Evolutionary conservation across 2,113 vertebrate species (phyloP).

Genomic region (Leucosticte australis): DNA sequence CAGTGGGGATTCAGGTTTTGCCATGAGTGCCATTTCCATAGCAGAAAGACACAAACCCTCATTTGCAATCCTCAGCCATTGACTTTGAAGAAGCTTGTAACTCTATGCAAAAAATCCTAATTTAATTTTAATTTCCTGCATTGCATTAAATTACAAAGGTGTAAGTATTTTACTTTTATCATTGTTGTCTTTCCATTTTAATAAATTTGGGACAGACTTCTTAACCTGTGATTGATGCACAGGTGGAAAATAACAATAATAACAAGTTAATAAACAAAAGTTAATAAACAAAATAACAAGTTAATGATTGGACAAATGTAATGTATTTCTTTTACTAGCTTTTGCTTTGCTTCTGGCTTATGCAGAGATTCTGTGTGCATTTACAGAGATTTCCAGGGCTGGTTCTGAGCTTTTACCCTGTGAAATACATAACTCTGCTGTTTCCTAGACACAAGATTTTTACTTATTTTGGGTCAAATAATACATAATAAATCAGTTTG

Average conservation of each 20-base stretch:
- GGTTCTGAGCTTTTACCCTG: not conserved
- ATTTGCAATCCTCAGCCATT: not conserved
- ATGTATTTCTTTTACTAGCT: not conserved
- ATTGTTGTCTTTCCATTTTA: not conserved
- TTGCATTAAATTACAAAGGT: not conserved
- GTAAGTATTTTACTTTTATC: not conserved
- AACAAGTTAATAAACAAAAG: too few species aligned
- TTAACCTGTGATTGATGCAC: not conserved
- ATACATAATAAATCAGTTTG: not conserved
- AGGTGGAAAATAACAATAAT: not conserved
- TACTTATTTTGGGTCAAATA: not conserved
- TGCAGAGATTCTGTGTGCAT: not conserved
- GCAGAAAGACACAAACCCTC: not conserved
- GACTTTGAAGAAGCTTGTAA: not conserved
- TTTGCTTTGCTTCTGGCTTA: not conserved
- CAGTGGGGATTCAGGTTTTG: not conserved
- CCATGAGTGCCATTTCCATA: not conserved
- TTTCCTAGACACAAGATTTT: not conserved
- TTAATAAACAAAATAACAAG: not conserved
- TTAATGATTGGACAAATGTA: not conserved
- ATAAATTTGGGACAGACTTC: not conserved
- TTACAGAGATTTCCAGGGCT: not conserved
- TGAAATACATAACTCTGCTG: not conserved
- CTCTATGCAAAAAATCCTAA: not conserved
- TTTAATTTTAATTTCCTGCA: not conserved